phyloP scores from a whole-genome alignment of 2,888 invertebrate genomes.

The Trissoscelio sp. region DNA sequence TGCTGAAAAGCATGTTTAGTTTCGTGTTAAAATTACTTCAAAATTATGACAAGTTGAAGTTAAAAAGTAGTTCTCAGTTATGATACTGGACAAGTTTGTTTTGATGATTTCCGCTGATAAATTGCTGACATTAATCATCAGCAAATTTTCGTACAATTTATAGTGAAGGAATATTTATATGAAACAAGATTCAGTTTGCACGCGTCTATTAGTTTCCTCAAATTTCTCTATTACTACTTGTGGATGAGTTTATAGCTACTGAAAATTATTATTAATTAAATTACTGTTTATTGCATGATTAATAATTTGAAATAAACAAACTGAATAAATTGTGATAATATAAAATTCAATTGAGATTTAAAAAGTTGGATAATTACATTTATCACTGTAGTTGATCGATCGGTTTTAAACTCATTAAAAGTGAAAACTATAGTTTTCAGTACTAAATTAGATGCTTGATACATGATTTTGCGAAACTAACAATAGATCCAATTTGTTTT shows the following conservation, averaged over 20 bases:
- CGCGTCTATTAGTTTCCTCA: not conserved
- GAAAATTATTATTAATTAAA: too few species aligned
- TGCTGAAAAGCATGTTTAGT: not conserved
- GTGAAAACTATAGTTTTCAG: conserved; percentile 12
- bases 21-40: conserved; percentile 6
- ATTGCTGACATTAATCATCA: conserved; percentile 22
- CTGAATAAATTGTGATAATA: too few species aligned
- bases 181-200: conserved; percentile 13
- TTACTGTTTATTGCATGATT: not conserved
- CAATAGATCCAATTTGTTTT: conserved; percentile 25
- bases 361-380: not conserved
- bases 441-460: conserved; percentile 1
- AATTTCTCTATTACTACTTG: not conserved
- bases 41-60: not conserved
- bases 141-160: not conserved
- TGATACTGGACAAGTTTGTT: conserved; percentile 22
- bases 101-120: conserved; percentile 24
- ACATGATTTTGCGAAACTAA: conserved; percentile 16
- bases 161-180: not conserved
- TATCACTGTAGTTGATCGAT: not conserved
- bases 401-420: conserved; percentile 8
- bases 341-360: not conserved
- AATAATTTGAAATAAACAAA: too few species aligned
- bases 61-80: conserved; percentile 1
- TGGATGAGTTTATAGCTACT: not conserved